phyloP scores from a whole-genome alignment of 2,113 vertebrate genomes.

The Egretta garzetta region DNA sequence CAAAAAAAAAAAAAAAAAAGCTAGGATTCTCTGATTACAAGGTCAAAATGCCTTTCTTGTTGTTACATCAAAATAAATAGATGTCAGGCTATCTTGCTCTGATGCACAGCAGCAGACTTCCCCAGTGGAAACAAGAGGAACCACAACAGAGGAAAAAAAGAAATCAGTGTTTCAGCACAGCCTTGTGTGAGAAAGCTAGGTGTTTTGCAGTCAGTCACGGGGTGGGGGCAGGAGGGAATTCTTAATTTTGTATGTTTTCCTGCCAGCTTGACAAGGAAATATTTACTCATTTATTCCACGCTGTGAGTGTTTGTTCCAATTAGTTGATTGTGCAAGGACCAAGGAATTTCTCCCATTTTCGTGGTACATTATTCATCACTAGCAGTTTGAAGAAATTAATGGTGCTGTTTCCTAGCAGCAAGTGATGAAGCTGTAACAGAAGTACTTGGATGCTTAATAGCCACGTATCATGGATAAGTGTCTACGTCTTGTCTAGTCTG shows the following conservation, averaged over 20 bases:
- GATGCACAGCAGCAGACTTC: not conserved
- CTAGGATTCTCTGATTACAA: not conserved
- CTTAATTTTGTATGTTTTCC: not conserved
- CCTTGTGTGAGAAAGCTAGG: not conserved
- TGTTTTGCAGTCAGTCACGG: not conserved
- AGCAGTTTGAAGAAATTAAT: not conserved
- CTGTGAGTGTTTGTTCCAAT: not conserved
- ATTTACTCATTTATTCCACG: not conserved
- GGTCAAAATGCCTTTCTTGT: not conserved
- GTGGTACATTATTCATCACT: not conserved
- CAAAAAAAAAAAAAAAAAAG: not conserved
- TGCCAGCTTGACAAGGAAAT: not conserved
- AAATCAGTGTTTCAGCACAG: not conserved
- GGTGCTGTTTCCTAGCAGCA: not conserved
- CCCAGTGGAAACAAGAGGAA: not conserved
- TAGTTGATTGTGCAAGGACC: not conserved
- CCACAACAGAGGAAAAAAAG: not conserved
- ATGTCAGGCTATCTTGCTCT: not conserved
- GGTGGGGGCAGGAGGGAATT: not conserved
- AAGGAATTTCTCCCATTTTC: not conserved
- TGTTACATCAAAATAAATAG: not conserved
- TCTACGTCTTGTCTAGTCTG: not conserved
- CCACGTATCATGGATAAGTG: not conserved
- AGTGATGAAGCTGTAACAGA: not conserved
- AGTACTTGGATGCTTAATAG: not conserved